Evolutionary conservation across 2,888 invertebrate species (phyloP), one percentile per base, ranked within the genome.

Genomic region (Conus canariensis): DNA sequence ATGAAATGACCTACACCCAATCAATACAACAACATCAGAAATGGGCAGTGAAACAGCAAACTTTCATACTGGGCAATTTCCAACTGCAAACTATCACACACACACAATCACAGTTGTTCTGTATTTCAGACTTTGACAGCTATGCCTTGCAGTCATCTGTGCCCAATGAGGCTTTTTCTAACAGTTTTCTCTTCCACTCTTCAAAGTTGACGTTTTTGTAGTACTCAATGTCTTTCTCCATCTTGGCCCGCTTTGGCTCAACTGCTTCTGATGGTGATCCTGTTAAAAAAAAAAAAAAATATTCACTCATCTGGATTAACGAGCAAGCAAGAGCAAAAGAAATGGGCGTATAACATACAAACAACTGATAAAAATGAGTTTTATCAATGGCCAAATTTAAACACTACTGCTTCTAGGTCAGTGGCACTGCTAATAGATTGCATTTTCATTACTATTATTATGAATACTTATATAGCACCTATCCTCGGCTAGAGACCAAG

Each of bases 181-280:
- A 74, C 30, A 89, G 59, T 25, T 89, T 85, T 56, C 59, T 85
- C n/a, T 58, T 85, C 89, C 89, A 89, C 59, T 89, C 83, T 14
- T 85, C 74, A 30, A 74, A 89, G 85, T 85, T 67, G 4, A 89
- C 85, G 6, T 89, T 83, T 74, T 85, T 89, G 70, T 85, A 89
- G 30, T 89, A 89, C 22, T 85, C 64, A 64, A 89, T 83, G 85
- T 89, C 89, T 70, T 89, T 89, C 74, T 89, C 85, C 8, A 22
- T 89, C 85, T 89, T 89, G 30, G 58, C 22, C 12, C 59, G 67
- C 85, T 89, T 89, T 56, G 89, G 25, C n/a, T n/a, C n/a, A 14
- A 58, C 25, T 0, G 22, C 25, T n/a, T 89, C 89, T 19, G 58
- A 87, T 30, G 85, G 64, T 3, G 87, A 45, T 87, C n/a, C 87